Evolutionary conservation across 2,797 vertebrate genomes (phyloP).

Genomic region (Hydrolagus colliei): DNA sequence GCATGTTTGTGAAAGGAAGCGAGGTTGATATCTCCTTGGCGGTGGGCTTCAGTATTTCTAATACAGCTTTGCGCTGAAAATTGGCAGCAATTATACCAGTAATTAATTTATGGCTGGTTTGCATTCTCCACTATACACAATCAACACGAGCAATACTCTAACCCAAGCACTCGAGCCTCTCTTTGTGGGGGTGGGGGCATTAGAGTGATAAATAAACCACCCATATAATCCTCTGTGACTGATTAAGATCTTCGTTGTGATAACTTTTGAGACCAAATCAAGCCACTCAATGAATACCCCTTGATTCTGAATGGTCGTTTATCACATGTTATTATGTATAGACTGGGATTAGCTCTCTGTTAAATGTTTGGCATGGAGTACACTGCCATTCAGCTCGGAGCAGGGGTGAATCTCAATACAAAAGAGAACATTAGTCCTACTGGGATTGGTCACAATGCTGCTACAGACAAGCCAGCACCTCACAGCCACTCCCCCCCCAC

Average conservation of each 20-base stretch:
- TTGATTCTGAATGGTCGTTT: not conserved
- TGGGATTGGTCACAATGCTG: too few relatives aligned
- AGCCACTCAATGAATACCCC: not conserved
- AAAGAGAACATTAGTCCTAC: too few relatives aligned
- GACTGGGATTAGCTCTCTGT: not conserved
- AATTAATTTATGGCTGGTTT: not conserved
- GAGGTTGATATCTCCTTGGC: too few relatives aligned
- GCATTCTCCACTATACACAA: not conserved
- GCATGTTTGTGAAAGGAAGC: not conserved
- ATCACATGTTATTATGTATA: not conserved
- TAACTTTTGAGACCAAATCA: not conserved
- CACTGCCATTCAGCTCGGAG: not conserved
- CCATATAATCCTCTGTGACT: not conserved
- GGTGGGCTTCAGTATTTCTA: too few relatives aligned
- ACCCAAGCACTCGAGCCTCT: not conserved
- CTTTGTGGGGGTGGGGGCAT: not conserved
- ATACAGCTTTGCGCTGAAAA: not conserved
- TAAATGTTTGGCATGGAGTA: not conserved
- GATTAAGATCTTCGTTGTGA: not conserved
- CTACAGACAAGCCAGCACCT: too few relatives aligned
- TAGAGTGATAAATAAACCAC: not conserved
- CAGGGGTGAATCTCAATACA: not conserved
- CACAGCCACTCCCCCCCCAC: too few relatives aligned
- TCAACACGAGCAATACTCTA: not conserved
- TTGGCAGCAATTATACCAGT: not conserved